Evolutionary conservation across 2,113 vertebrate species (phyloP).

Genomic region (Leptobrachium leishanense): DNA sequence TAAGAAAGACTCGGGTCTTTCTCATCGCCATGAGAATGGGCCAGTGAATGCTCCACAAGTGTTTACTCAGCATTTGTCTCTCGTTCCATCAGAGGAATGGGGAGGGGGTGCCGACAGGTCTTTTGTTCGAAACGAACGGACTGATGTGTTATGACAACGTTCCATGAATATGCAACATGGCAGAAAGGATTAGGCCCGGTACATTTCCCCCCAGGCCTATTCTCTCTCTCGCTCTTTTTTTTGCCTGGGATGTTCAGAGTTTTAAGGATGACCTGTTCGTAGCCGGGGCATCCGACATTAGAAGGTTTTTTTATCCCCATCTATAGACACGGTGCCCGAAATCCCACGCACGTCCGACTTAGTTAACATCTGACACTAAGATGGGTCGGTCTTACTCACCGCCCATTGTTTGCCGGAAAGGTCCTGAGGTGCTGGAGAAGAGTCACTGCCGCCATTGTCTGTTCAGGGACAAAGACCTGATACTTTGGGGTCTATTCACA

Average conservation of each 20-base stretch:
- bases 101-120: conserved; percentile 69
- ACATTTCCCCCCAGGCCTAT: conserved; percentile 72
- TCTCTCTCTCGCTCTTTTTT: conserved; percentile 56
- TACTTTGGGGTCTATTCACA: too few species aligned
- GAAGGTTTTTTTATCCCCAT: too few species aligned
- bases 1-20: conserved; percentile 89
- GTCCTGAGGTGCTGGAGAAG: background rate
- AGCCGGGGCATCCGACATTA: conserved; percentile 83
- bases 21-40: conserved; percentile 82
- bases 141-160: conserved; percentile 70
- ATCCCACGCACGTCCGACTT: conserved; percentile 97
- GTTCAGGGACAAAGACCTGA: background rate
- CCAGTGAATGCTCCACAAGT: conserved; percentile 93
- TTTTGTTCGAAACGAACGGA: conserved; percentile 69
- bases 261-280: conserved; percentile 97
- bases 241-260: conserved; percentile 85
- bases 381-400: conserved; percentile 66
- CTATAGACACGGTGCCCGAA: conserved; percentile 82
- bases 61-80: conserved; percentile 88
- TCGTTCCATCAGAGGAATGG: conserved; percentile 70
- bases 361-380: conserved; percentile 87
- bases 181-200: conserved; percentile 89
- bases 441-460: background rate
- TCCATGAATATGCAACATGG: conserved; percentile 72
- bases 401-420: conserved; percentile 68